A percentile compares a stretch with the other conserved stretches of the same genome.
Conservation (phyloP, 2,113 vertebrate genomes). For the Passer domesticus region DNA sequence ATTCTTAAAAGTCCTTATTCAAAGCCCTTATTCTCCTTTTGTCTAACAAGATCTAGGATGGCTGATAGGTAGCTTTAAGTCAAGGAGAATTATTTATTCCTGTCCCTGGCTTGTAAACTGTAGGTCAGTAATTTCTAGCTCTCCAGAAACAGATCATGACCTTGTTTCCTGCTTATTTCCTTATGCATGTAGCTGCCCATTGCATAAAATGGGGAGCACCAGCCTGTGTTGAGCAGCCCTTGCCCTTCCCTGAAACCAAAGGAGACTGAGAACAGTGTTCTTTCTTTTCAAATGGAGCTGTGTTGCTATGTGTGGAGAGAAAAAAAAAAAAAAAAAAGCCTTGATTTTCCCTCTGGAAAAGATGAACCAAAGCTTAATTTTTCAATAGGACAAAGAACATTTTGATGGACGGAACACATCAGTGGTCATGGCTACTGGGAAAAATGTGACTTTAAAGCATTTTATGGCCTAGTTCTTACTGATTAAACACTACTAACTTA, state of each 20-base stretch:
- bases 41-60: neutral
- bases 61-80: neutral
- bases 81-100: neutral
- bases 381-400: neutral
- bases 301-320: neutral
- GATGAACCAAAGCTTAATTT: constrained; percentile 15
- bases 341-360: neutral
- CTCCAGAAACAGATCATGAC: neutral
- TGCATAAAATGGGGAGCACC: neutral
- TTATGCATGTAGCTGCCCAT: neutral
- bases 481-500: neutral
- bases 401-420: neutral
- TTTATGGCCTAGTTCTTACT: neutral
- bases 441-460: neutral
- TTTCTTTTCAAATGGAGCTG: neutral
- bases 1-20: neutral
- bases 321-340: neutral
- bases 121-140: neutral
- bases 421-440: neutral
- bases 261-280: neutral
- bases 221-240: neutral
- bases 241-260: neutral
- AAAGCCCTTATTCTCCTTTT: neutral
- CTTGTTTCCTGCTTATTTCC: neutral
- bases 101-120: neutral